A percentile compares a stretch with the other conserved stretches of the same genome.
These are phyloP conservation scores for Neoitamus cyanurus DNA, from an alignment of 2,888 invertebrate species.

Conservation along the genomic window DNA sequence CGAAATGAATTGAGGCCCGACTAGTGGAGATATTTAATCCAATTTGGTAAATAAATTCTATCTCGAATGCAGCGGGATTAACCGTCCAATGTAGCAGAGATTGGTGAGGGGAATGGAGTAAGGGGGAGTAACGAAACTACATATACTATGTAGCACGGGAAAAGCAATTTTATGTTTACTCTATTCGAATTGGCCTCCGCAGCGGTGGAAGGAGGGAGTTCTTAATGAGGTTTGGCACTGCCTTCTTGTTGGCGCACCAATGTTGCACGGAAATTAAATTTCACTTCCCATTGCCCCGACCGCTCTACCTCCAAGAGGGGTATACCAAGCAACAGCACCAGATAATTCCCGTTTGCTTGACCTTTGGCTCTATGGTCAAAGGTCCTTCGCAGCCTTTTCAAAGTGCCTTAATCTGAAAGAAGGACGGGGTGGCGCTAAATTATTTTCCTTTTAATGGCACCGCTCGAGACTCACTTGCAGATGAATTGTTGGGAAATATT, in stretches of 20 bases:
- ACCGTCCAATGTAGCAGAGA: not conserved
- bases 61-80: constrained; percentile 24
- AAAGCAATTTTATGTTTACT: constrained; percentile 33
- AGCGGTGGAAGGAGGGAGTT: not conserved
- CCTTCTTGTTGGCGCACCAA: constrained; percentile 10
- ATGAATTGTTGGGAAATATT: not conserved
- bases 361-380: not conserved
- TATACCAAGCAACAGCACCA: not conserved
- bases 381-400: not conserved
- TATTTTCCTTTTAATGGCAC: not conserved
- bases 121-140: not conserved
- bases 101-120: not conserved
- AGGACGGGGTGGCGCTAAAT: not conserved
- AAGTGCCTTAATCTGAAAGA: constrained; percentile 9
- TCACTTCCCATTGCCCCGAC: not conserved
- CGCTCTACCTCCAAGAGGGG: not conserved
- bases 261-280: constrained; percentile 22
- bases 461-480: not conserved
- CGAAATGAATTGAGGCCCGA: constrained; percentile 25
- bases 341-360: constrained; percentile 27
- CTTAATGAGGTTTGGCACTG: constrained; percentile 33
- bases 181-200: not conserved
- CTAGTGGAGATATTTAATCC: constrained; percentile 20
- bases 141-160: not conserved
- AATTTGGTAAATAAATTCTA: constrained; percentile 24